phyloP scores from a whole-genome alignment of 2,888 invertebrate species.

The Drosophila rubida region DNA sequence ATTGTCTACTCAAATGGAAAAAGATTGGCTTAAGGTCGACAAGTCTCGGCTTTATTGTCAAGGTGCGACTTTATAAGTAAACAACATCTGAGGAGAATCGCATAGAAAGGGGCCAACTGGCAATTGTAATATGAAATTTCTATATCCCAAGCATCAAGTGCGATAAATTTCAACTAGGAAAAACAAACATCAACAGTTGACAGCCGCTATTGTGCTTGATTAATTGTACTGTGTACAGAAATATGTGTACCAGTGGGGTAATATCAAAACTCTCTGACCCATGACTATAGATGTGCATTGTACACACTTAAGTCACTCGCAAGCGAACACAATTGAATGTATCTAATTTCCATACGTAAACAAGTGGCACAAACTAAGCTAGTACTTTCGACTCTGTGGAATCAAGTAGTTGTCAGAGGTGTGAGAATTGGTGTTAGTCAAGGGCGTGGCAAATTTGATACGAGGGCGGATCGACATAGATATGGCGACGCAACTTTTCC shows the following conservation, averaged over 20 bases:
- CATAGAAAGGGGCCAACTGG: constrained; percentile 3
- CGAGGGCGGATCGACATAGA: too few relatives aligned
- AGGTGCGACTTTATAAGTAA: background rate
- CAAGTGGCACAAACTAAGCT: background rate
- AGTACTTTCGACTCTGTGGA: background rate
- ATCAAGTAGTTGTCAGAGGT: background rate
- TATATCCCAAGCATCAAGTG: constrained; percentile 26
- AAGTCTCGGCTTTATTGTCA: constrained; percentile 3
- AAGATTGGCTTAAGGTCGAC: constrained; percentile 7
- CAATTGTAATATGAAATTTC: constrained; percentile 4
- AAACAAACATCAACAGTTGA: constrained; percentile 2
- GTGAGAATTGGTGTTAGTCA: background rate
- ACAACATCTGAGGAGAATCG: constrained; percentile 5
- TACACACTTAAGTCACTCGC: background rate
- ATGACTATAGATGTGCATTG: too few relatives aligned
- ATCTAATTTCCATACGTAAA: background rate
- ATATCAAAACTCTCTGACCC: background rate
- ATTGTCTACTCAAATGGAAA: constrained; percentile 33
- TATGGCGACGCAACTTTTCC: background rate
- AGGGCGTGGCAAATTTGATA: too few relatives aligned
- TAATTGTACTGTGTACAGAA: constrained; percentile 1
- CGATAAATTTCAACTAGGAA: constrained; percentile 25
- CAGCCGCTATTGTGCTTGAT: background rate
- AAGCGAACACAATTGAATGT: background rate
- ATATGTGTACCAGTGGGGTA: background rate